phyloP scores from a whole-genome alignment of 2,888 invertebrate species.

The Rhagonycha fulva region DNA sequence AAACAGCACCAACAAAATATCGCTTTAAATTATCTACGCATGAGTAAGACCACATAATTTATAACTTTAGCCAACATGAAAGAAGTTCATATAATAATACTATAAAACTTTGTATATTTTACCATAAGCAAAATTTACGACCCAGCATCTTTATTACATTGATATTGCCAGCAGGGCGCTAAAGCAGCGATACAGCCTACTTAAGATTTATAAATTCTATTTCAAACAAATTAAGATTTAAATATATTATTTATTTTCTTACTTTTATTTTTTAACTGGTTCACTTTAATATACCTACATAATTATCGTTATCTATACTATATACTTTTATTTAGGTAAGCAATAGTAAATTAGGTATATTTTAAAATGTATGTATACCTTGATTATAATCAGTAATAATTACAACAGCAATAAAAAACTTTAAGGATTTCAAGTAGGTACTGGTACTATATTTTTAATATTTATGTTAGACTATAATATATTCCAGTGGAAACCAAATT shows the following conservation, averaged over 20 bases:
- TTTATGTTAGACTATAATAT: too few relatives aligned
- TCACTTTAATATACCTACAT: background rate
- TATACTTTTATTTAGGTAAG: background rate
- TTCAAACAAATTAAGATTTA: conserved; percentile 30
- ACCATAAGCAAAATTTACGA: conserved; percentile 43
- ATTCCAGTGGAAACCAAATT: too few relatives aligned
- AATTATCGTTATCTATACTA: too few relatives aligned
- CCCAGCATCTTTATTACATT: conserved; percentile 39
- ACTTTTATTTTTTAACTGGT: background rate
- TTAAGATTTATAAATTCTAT: conserved; percentile 27
- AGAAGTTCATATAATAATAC: conserved; percentile 43
- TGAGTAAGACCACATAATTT: conserved; percentile 28
- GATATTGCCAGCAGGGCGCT: conserved; percentile 33
- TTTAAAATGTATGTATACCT: background rate
- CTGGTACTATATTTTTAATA: too few relatives aligned
- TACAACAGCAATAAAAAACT: background rate
- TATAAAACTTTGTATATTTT: conserved; percentile 45
- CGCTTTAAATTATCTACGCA: conserved; percentile 4
- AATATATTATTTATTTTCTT: conserved; percentile 33
- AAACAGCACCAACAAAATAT: conserved; percentile 1
- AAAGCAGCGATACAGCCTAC: conserved; percentile 24
- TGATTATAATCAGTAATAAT: background rate
- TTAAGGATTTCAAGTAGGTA: background rate
- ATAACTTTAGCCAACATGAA: conserved; percentile 36
- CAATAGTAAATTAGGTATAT: background rate